phyloP scores from a whole-genome alignment of 2,113 vertebrate species.

The Myiozetetes cayanensis region DNA sequence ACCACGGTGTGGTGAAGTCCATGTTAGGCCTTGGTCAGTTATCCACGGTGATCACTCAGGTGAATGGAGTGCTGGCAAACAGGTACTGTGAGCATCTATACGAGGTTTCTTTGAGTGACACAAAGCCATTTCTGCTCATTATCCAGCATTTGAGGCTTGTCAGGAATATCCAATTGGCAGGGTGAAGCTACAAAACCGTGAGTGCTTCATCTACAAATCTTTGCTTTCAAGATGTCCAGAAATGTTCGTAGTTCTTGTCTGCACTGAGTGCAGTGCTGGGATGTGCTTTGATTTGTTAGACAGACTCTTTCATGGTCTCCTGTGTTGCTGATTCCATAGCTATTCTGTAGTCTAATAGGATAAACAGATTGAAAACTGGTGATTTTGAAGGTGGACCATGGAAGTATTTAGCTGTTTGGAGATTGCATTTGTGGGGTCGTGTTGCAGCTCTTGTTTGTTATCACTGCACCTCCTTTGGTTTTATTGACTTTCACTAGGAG shows the following conservation, averaged over 20 bases:
- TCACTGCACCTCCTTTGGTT: background rate
- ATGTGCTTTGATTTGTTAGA: background rate
- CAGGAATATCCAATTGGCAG: background rate
- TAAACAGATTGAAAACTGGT: background rate
- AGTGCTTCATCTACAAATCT: background rate
- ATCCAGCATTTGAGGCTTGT: background rate
- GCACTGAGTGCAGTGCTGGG: background rate
- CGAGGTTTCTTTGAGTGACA: background rate
- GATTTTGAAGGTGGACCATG: background rate
- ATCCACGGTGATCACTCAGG: conserved; percentile 95
- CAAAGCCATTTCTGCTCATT: background rate
- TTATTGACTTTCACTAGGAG: background rate
- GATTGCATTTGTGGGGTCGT: background rate
- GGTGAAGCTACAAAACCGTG: background rate
- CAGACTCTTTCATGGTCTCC: background rate
- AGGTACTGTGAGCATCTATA: conserved; percentile 74
- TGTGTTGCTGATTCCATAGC: background rate
- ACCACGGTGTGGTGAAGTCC: conserved; percentile 95
- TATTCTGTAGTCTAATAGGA: background rate
- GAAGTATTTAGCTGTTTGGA: too few relatives aligned
- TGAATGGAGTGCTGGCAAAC: conserved; percentile 93
- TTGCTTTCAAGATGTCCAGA: background rate
- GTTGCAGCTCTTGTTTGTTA: background rate
- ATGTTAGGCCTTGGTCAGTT: conserved; percentile 96
- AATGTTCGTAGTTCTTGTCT: background rate